These are phyloP conservation scores for Gobio gobio DNA, from an alignment of 2,113 vertebrate genomes.

Conservation along the genomic window DNA sequence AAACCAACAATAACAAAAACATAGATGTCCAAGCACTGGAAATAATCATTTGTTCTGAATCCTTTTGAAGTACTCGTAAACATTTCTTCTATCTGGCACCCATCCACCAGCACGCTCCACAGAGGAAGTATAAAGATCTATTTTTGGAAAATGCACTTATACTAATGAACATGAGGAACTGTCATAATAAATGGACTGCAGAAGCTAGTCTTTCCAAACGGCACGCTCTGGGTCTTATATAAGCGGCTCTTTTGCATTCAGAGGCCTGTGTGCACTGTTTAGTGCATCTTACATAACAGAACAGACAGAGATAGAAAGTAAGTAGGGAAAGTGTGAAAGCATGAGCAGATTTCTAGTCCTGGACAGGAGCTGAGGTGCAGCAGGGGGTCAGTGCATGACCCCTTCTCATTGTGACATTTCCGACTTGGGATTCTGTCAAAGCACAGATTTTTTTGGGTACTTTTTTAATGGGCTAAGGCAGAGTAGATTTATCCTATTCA, in stretches of 20 bases:
- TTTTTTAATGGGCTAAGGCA: background rate
- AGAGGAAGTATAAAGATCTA: background rate
- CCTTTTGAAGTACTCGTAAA: background rate
- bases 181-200: background rate
- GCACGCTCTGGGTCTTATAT: slow-evolving; percentile 63
- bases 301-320: slow-evolving; percentile 17
- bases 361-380: background rate
- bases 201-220: background rate
- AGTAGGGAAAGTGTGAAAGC: background rate
- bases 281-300: slow-evolving; percentile 65
- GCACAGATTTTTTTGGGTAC: background rate
- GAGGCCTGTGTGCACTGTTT: slow-evolving; percentile 50
- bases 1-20: background rate
- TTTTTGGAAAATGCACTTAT: slow-evolving; percentile 9
- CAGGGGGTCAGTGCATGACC: background rate
- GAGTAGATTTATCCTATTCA: background rate
- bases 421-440: background rate
- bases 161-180: slow-evolving; percentile 29
- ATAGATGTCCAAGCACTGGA: background rate
- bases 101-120: background rate
- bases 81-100: slow-evolving; percentile 4
- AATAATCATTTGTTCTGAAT: background rate
- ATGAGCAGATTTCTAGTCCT: background rate
- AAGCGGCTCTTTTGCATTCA: slow-evolving; percentile 61
- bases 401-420: background rate